Percentiles rank a stretch among this genome's conserved stretches.
phyloP scores from a whole-genome alignment of 1,140 invertebrate species.

The Xylocopa sonorina region DNA sequence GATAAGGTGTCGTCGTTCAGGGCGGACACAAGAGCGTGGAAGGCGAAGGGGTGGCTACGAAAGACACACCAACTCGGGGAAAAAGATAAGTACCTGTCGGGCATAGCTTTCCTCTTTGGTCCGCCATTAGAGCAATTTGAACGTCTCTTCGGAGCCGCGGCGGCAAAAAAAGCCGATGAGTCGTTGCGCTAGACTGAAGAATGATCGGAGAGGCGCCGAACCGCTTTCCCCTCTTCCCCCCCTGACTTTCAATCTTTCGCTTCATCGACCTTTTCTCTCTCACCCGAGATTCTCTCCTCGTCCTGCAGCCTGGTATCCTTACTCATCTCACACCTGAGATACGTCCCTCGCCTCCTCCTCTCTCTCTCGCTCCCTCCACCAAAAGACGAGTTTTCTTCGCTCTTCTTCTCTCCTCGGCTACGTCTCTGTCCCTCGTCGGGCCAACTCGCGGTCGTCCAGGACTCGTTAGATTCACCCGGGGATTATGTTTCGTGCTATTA shows the following conservation, averaged over 20 bases:
- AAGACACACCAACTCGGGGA: conserved; percentile 51
- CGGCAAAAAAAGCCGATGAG: conserved; percentile 76
- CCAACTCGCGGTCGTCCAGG: conserved; percentile 52
- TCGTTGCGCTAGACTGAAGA: conserved; percentile 80
- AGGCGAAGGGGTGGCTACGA: background rate
- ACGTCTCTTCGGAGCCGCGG: conserved; percentile 70
- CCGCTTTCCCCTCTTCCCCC: conserved; percentile 53
- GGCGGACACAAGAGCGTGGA: background rate
- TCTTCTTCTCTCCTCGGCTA: background rate
- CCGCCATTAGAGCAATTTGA: conserved; percentile 79
- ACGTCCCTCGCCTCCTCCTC: background rate
- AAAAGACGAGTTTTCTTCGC: background rate
- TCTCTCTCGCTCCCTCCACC: background rate
- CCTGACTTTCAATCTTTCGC: conserved; percentile 50
- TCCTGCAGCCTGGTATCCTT: conserved; percentile 24
- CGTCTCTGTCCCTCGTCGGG: conserved; percentile 36
- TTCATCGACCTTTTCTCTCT: conserved; percentile 30
- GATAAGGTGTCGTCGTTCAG: conserved; percentile 10
- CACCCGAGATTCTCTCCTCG: conserved; percentile 46
- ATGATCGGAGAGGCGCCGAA: conserved; percentile 79
- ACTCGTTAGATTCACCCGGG: conserved; percentile 72
- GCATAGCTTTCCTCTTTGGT: conserved; percentile 68
- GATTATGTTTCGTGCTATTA: conserved; percentile 76
- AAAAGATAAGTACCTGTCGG: conserved; percentile 74
- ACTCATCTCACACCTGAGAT: conserved; percentile 30